Evolutionary conservation across 64 coral and sea anemone genomes (phyloP).

Genomic region (Anthopleura sola): DNA sequence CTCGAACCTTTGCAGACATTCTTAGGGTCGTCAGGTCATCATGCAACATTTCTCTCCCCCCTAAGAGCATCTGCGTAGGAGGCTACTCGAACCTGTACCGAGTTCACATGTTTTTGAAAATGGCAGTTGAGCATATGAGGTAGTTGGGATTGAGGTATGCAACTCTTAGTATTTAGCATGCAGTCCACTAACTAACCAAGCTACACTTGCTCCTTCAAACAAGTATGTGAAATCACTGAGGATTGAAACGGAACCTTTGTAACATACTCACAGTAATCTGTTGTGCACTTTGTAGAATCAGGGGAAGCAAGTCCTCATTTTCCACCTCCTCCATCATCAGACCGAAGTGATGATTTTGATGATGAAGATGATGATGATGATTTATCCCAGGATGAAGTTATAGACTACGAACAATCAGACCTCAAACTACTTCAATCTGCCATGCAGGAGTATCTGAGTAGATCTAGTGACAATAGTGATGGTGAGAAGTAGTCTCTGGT

Average conservation of each 20-base stretch:
- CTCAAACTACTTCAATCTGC: slow-evolving; percentile 56
- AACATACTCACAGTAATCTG: too few relatives aligned
- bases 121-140: too few relatives aligned
- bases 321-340: background rate
- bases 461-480: slow-evolving; percentile 29
- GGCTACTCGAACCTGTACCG: too few relatives aligned
- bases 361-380: slow-evolving; percentile 40
- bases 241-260: too few relatives aligned
- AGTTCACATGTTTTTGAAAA: too few relatives aligned
- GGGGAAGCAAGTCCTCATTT: slow-evolving; percentile 23
- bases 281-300: background rate
- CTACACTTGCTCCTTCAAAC: background rate
- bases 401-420: slow-evolving; percentile 70
- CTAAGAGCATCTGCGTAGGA: too few relatives aligned
- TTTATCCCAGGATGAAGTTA: slow-evolving; percentile 75
- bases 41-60: too few relatives aligned
- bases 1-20: too few relatives aligned
- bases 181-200: background rate
- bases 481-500: slow-evolving; percentile 20
- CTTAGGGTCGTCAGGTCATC: too few relatives aligned
- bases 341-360: background rate
- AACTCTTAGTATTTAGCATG: too few relatives aligned
- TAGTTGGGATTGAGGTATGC: too few relatives aligned
- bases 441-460: slow-evolving; percentile 61
- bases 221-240: too few relatives aligned